A percentile compares a stretch with the other conserved stretches of the same genome.
These are phyloP conservation scores for Cyclopterus lumpus DNA, from an alignment of 2,797 vertebrate genomes.

Conservation along the genomic window DNA sequence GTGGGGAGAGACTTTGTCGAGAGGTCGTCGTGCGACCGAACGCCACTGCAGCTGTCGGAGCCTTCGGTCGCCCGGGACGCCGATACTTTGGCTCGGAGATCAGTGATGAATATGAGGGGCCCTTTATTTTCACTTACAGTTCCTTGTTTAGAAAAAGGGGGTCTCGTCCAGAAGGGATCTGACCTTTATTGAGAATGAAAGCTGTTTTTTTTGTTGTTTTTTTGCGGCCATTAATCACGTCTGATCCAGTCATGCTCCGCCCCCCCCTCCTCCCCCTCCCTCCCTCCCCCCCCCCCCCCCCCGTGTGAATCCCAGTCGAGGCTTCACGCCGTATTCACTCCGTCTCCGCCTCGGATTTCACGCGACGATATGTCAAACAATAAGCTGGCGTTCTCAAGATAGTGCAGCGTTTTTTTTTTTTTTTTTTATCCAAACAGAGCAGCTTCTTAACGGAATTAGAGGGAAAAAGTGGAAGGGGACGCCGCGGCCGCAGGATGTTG, in stretches of 20 bases:
- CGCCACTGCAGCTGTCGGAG: constrained; percentile 35
- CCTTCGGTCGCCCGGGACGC: neutral
- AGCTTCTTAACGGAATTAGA: constrained; percentile 59
- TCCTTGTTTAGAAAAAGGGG: constrained; percentile 36
- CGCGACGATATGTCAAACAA: constrained; percentile 53
- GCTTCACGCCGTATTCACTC: constrained; percentile 11
- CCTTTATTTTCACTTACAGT: constrained; percentile 39
- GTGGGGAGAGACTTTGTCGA: neutral
- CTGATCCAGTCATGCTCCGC: neutral
- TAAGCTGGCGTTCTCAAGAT: constrained; percentile 28
- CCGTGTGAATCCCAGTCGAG: constrained; percentile 31
- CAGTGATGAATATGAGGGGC: constrained; percentile 51
- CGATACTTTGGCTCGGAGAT: constrained; percentile 57
- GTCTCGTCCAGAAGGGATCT: constrained; percentile 23
- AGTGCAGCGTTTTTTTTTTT: constrained; percentile 28
- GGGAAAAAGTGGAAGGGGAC: constrained; percentile 34
- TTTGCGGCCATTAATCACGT: constrained; percentile 40
- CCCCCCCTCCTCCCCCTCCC: too few species aligned
- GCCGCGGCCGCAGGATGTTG: constrained; percentile 60
- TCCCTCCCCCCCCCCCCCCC: too few species aligned
- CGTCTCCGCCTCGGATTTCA: constrained; percentile 15
- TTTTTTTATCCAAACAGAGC: constrained; percentile 57
- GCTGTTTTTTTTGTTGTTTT: constrained; percentile 14
- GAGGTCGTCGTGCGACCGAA: constrained; percentile 24
- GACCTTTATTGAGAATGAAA: constrained; percentile 58